phyloP scores from a whole-genome alignment of 2,888 invertebrate species.

The Platerodrilus igneus region DNA sequence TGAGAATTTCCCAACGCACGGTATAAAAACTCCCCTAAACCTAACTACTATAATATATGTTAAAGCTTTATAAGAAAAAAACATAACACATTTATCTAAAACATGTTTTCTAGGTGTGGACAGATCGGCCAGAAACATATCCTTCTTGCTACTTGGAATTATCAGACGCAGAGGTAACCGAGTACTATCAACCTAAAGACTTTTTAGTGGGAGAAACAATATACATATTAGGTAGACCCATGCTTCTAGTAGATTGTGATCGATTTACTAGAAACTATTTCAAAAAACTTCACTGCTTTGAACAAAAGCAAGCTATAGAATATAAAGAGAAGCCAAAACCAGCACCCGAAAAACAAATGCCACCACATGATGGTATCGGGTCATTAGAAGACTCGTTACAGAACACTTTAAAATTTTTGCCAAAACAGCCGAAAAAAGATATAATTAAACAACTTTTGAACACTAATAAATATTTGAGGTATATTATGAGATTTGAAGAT shows the following conservation, averaged over 20 bases:
- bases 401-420: constrained; percentile 65
- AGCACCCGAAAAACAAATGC: constrained; percentile 41
- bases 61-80: too few species aligned
- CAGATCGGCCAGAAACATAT: constrained; percentile 52
- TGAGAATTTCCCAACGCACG: too few species aligned
- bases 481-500: constrained; percentile 71
- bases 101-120: constrained; percentile 38
- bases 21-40: too few species aligned
- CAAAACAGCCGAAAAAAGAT: constrained; percentile 70
- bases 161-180: constrained; percentile 65
- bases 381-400: constrained; percentile 72
- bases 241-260: constrained; percentile 77
- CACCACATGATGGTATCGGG: constrained; percentile 73
- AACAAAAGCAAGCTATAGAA: constrained; percentile 45
- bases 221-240: constrained; percentile 63
- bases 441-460: constrained; percentile 70
- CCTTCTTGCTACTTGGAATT: constrained; percentile 66
- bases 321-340: constrained; percentile 34
- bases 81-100: too few species aligned
- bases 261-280: constrained; percentile 73
- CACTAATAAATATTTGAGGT: constrained; percentile 57
- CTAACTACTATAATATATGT: too few species aligned
- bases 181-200: constrained; percentile 75
- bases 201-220: constrained; percentile 69
- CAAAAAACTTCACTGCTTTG: constrained; percentile 46